Percentiles rank a stretch among this genome's conserved stretches.
Evolutionary conservation across 2,113 vertebrate species (phyloP).

Genomic region (Sylvilagus bachmani): DNA sequence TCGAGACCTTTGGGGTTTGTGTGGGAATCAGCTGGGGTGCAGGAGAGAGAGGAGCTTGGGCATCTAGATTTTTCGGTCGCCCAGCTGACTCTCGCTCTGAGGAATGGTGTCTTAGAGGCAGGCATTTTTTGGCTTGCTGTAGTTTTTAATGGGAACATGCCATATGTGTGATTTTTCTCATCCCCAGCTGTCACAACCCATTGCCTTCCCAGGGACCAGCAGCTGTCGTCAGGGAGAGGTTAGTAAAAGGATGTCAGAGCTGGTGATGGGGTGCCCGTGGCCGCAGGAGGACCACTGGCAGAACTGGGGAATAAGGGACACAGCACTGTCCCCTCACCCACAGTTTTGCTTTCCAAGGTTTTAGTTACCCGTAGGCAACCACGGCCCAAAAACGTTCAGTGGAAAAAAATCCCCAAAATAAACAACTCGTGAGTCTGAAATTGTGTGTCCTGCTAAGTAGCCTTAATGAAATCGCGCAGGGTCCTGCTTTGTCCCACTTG

Average conservation of each 20-base stretch:
- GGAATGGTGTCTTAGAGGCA: not conserved
- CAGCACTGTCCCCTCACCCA: too few relatives aligned
- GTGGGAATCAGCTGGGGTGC: not conserved
- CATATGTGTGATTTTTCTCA: slow-evolving; percentile 4
- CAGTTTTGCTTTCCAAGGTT: not conserved
- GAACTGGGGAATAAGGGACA: accelerated
- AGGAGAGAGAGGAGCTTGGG: not conserved
- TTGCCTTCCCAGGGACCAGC: not conserved
- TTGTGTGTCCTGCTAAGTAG: not conserved
- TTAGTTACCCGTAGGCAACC: too few relatives aligned
- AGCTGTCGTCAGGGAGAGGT: not conserved
- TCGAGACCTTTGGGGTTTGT: not conserved
- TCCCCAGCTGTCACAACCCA: slow-evolving; percentile 42
- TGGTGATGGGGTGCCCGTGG: not conserved
- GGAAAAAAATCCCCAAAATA: not conserved
- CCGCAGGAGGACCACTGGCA: not conserved
- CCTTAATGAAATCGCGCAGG: not conserved
- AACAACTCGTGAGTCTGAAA: not conserved
- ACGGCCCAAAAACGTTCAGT: not conserved
- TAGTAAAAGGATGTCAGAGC: not conserved
- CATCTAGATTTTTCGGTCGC: not conserved
- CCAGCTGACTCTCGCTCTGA: not conserved
- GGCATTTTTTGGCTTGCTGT: not conserved
- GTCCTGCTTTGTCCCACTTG: not conserved
- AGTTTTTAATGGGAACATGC: slow-evolving; percentile 17